Conservation (phyloP, 2,797 vertebrate genomes). For the Paramormyrops hopkinsi region DNA sequence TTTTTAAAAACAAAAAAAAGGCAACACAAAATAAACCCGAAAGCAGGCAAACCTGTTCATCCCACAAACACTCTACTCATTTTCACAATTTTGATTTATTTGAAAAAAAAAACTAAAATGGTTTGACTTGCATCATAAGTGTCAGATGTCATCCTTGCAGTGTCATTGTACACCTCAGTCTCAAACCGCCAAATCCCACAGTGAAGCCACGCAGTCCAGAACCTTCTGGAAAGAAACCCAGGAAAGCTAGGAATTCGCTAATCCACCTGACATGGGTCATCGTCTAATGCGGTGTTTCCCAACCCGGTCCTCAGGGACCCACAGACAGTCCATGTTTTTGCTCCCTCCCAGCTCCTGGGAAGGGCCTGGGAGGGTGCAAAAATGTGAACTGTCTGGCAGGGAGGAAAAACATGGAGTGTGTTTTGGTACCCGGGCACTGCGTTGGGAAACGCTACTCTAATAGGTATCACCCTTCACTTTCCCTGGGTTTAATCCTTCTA, state of each 20-base stretch:
- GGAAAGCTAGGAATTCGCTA: neutral
- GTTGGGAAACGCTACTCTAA: neutral
- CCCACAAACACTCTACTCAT: constrained; percentile 29
- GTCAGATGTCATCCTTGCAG: neutral
- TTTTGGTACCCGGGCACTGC: neutral
- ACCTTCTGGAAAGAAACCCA: neutral
- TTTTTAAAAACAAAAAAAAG: constrained; percentile 33
- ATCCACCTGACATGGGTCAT: neutral
- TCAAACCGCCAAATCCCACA: neutral
- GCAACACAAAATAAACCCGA: constrained; percentile 70
- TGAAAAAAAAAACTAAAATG: neutral
- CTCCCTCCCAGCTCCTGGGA: neutral
- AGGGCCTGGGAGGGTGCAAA: neutral
- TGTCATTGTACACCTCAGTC: neutral
- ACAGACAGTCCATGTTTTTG: neutral
- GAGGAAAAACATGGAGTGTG: neutral
- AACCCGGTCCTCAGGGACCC: neutral
- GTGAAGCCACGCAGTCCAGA: neutral
- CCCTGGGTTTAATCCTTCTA: neutral
- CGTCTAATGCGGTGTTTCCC: neutral
- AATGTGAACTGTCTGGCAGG: neutral
- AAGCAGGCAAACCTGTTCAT: constrained; percentile 52
- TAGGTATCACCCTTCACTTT: neutral
- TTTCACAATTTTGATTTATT: neutral
- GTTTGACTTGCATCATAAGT: neutral